phyloP scores from a whole-genome alignment of 92 coral and sea anemone species.

The Epizoanthus rinbou region DNA sequence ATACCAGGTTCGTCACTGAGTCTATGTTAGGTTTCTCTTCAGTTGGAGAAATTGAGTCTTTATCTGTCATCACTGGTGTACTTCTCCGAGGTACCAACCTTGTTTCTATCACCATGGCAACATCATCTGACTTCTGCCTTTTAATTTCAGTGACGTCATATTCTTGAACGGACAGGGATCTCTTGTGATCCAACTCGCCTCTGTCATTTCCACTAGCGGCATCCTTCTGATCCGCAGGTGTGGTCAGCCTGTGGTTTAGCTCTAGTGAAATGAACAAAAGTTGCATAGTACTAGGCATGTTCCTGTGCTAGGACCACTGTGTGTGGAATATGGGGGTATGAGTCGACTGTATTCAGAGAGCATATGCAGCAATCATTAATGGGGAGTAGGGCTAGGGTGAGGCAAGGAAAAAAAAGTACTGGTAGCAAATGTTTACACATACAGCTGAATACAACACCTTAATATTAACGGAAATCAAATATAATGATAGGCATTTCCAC shows the following conservation, averaged over 20 bases:
- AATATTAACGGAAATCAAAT: too few relatives aligned
- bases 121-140: constrained; percentile 16
- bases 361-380: too few relatives aligned
- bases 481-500: too few relatives aligned
- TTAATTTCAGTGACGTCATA: constrained; percentile 19
- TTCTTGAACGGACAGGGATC: constrained; percentile 29
- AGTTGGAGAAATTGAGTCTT: too few relatives aligned
- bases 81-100: neutral
- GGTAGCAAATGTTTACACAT: too few relatives aligned
- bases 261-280: constrained; percentile 11
- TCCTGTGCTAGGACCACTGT: too few relatives aligned
- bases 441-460: too few relatives aligned
- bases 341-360: too few relatives aligned
- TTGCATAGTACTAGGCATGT: too few relatives aligned
- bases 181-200: constrained; percentile 9
- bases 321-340: too few relatives aligned
- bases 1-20: neutral
- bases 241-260: neutral
- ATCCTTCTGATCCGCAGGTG: neutral
- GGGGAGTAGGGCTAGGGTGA: too few relatives aligned
- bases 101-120: neutral
- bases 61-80: neutral
- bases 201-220: neutral
- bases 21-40: neutral
- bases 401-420: too few relatives aligned